phyloP scores from a whole-genome alignment of 2,888 invertebrate species.

The Vesta saturnalis region DNA sequence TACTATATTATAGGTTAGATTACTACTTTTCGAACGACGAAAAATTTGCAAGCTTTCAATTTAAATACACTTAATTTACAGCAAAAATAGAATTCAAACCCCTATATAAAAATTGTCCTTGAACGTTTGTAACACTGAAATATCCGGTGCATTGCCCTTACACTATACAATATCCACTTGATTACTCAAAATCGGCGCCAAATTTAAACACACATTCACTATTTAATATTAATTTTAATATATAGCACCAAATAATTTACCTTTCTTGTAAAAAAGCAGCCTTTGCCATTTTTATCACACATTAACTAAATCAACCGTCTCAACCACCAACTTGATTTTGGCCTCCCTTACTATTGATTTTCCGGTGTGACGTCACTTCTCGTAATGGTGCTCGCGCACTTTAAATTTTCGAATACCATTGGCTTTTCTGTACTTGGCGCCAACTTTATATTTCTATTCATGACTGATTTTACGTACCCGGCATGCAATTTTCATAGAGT shows the following conservation, averaged over 20 bases:
- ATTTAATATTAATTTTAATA: constrained; percentile 17
- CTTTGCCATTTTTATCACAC: constrained; percentile 78
- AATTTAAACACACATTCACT: constrained; percentile 36
- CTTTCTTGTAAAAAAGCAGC: constrained; percentile 75
- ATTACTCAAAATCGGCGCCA: constrained; percentile 40
- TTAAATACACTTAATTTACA: background rate
- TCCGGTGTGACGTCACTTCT: constrained; percentile 52
- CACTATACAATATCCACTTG: constrained; percentile 31
- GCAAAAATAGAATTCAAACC: constrained; percentile 19
- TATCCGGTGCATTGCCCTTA: constrained; percentile 42
- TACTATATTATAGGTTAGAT: background rate
- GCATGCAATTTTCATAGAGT: constrained; percentile 30
- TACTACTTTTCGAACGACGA: background rate
- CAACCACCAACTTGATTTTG: constrained; percentile 55
- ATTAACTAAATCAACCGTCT: constrained; percentile 62
- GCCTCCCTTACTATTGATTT: constrained; percentile 56
- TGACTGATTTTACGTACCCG: constrained; percentile 44
- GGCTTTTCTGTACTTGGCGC: constrained; percentile 54
- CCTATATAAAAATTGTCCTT: constrained; percentile 41
- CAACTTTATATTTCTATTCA: constrained; percentile 55
- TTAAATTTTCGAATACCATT: constrained; percentile 45
- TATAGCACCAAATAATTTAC: constrained; percentile 59
- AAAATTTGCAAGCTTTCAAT: background rate
- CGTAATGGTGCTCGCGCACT: constrained; percentile 46
- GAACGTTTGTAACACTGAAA: constrained; percentile 33